Evolutionary conservation across 2,888 invertebrate genomes (phyloP).

Genomic region (Apamea crenata): DNA sequence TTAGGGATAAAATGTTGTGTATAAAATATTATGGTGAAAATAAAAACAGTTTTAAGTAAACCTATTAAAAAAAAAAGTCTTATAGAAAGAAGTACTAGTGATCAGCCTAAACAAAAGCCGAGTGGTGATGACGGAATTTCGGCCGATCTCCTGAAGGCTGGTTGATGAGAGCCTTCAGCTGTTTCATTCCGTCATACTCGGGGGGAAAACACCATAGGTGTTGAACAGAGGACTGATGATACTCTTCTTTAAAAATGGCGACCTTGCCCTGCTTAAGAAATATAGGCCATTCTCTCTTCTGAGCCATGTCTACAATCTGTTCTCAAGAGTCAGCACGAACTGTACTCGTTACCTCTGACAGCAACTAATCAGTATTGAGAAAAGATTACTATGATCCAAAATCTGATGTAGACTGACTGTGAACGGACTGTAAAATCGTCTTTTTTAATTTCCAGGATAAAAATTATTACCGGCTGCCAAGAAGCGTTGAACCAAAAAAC

Average conservation of each 20-base stretch:
- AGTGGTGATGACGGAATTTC: not conserved
- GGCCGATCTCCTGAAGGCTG: not conserved
- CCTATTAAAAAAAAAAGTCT: not conserved
- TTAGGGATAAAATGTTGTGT: not conserved
- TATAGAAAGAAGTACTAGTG: no score
- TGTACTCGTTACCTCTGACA: not conserved
- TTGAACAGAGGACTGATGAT: not conserved
- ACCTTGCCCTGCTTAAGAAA: not conserved
- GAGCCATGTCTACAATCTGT: not conserved
- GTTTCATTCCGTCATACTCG: not conserved
- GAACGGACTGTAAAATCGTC: not conserved
- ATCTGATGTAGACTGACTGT: not conserved
- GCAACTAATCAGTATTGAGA: not conserved
- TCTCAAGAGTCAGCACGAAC: not conserved
- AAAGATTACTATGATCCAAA: not conserved
- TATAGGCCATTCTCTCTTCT: not conserved
- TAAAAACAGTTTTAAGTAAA: not conserved
- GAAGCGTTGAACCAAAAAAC: slow-evolving; percentile 90
- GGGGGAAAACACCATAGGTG: not conserved
- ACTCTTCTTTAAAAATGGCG: not conserved
- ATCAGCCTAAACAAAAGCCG: not conserved
- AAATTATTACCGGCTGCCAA: slow-evolving; percentile 87
- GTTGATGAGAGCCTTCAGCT: not conserved
- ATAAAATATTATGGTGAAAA: not conserved
- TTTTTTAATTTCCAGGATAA: slow-evolving; percentile 69